Conservation (phyloP, 2,888 invertebrate species). For the Trachelus stipa region DNA sequence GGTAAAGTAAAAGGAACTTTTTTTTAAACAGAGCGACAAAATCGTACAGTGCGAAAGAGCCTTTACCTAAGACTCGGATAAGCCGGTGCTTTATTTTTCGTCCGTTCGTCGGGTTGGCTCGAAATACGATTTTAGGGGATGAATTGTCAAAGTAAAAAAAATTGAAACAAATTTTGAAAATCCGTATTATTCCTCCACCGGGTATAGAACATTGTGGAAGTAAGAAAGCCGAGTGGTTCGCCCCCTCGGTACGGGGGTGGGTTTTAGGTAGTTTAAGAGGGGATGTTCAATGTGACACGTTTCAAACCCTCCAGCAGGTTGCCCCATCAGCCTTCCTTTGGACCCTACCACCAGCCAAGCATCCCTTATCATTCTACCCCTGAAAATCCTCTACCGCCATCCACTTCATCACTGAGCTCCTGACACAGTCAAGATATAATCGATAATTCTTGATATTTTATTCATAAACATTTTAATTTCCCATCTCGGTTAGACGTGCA, state of each 20-base stretch:
- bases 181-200: background rate
- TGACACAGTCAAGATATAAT: constrained; percentile 46
- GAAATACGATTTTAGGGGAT: no score
- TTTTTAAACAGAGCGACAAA: background rate
- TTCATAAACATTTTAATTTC: constrained; percentile 47
- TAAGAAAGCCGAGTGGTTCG: background rate
- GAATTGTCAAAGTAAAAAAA: background rate
- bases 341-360: background rate
- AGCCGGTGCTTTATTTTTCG: no score
- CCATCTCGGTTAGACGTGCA: background rate
- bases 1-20: background rate
- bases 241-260: background rate
- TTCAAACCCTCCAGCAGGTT: constrained; percentile 30
- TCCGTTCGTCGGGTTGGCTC: no score
- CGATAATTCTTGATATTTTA: constrained; percentile 46
- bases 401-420: constrained; percentile 42
- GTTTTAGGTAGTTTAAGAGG: background rate
- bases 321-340: constrained; percentile 22
- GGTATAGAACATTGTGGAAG: background rate
- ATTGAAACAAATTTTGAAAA: background rate
- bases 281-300: constrained; percentile 35
- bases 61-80: no score
- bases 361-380: background rate
- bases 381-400: background rate
- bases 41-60: no score